A percentile compares a stretch with the other conserved stretches of the same genome.
phyloP scores from a whole-genome alignment of 2,113 vertebrate genomes.

The Zapornia atra region DNA sequence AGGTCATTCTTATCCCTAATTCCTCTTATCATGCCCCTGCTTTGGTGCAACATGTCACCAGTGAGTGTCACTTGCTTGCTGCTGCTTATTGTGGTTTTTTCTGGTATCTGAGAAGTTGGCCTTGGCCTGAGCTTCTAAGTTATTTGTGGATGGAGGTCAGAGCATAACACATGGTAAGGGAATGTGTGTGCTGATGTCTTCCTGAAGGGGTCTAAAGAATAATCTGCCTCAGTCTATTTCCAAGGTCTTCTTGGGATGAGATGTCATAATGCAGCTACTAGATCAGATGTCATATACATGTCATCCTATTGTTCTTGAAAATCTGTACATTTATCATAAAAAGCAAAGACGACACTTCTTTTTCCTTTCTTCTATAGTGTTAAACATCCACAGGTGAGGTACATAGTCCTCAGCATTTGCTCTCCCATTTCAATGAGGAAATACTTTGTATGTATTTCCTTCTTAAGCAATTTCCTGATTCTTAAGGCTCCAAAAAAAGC shows the following conservation, averaged over 20 bases:
- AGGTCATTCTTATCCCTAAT: neutral
- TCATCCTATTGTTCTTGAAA: neutral
- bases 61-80: neutral
- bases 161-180: neutral
- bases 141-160: neutral
- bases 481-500: neutral
- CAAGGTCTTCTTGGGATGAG: neutral
- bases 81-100: neutral
- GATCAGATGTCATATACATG: neutral
- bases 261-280: neutral
- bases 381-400: neutral
- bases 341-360: neutral
- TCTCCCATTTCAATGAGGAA: neutral
- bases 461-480: neutral
- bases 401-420: neutral
- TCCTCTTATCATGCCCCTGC: neutral
- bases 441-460: neutral
- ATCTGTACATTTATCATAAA: neutral
- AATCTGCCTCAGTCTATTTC: neutral
- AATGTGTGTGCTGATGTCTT: neutral
- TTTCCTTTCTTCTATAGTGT: neutral
- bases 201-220: neutral
- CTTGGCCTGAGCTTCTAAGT: neutral
- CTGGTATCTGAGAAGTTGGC: neutral
- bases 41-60: neutral